Conservation (phyloP, 2,888 invertebrate genomes). For the Aproaerema taeniolella region DNA sequence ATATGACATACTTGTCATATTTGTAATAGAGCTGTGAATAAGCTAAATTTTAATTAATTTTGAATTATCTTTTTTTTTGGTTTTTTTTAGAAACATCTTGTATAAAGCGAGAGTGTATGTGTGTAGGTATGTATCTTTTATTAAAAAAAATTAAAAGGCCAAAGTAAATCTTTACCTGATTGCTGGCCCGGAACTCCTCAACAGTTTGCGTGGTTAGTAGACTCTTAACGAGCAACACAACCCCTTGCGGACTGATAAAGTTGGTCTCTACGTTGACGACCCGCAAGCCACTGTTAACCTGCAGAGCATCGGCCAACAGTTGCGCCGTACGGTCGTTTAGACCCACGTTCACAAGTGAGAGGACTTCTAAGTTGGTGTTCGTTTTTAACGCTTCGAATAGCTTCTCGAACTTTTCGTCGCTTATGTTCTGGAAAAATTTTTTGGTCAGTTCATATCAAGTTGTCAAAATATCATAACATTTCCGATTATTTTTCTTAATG, state of each 20-base stretch:
- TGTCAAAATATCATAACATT: too few relatives aligned
- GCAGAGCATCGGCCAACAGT: slow-evolving; percentile 89
- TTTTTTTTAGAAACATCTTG: too few relatives aligned
- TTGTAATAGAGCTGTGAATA: too few relatives aligned
- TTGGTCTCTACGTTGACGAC: slow-evolving; percentile 97
- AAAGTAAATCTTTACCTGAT: too few relatives aligned
- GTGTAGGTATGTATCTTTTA: too few relatives aligned
- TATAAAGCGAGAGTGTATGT: too few relatives aligned
- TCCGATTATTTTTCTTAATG: too few relatives aligned
- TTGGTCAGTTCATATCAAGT: background rate
- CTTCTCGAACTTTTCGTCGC: slow-evolving; percentile 94
- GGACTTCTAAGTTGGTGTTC: slow-evolving; percentile 94
- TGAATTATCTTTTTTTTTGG: too few relatives aligned
- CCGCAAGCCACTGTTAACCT: slow-evolving; percentile 86
- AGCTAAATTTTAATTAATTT: too few relatives aligned
- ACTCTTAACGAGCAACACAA: slow-evolving; percentile 91
- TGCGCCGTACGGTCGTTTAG: slow-evolving; percentile 92
- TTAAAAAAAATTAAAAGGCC: too few relatives aligned
- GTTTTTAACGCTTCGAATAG: slow-evolving; percentile 91
- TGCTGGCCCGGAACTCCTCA: slow-evolving; percentile 97
- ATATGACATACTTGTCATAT: too few relatives aligned
- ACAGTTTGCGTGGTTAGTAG: slow-evolving; percentile 91
- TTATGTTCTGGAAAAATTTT: slow-evolving; percentile 87
- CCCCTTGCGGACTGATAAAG: slow-evolving; percentile 93
- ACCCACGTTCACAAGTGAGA: slow-evolving; percentile 96